phyloP scores from a whole-genome alignment of 2,888 invertebrate genomes.

The Hoplodrina blanda region DNA sequence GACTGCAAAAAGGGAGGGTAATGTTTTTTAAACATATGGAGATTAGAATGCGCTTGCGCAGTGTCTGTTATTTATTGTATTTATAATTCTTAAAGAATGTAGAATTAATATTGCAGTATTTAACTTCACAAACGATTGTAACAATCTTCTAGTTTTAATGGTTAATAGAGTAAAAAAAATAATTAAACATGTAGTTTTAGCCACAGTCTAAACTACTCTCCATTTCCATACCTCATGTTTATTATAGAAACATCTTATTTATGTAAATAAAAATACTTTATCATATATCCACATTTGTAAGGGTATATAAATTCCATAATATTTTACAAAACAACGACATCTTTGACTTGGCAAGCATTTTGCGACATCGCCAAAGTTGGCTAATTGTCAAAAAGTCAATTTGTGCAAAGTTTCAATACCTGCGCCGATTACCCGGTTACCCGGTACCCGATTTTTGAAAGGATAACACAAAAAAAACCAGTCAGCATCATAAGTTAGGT shows the following conservation, averaged over 20 bases:
- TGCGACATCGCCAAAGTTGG: neutral
- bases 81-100: constrained; percentile 22
- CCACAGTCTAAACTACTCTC: constrained; percentile 9
- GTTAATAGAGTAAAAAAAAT: constrained; percentile 11
- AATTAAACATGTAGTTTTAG: constrained; percentile 6
- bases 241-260: constrained; percentile 20
- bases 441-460: no score
- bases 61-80: constrained; percentile 36
- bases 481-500: no score
- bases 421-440: no score
- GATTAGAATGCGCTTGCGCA: constrained; percentile 28
- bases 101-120: constrained; percentile 37
- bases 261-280: constrained; percentile 36
- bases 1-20: constrained; percentile 23
- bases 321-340: neutral
- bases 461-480: no score
- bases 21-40: constrained; percentile 22
- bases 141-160: constrained; percentile 29
- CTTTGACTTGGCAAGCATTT: neutral
- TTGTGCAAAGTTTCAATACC: neutral
- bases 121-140: constrained; percentile 27
- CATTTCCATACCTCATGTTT: constrained; percentile 36
- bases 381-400: neutral
- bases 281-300: neutral
- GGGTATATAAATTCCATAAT: neutral